Percentiles rank a stretch among this genome's conserved stretches.
Conservation (phyloP, 2,113 vertebrate genomes). For the Ginglymostoma cirratum region DNA sequence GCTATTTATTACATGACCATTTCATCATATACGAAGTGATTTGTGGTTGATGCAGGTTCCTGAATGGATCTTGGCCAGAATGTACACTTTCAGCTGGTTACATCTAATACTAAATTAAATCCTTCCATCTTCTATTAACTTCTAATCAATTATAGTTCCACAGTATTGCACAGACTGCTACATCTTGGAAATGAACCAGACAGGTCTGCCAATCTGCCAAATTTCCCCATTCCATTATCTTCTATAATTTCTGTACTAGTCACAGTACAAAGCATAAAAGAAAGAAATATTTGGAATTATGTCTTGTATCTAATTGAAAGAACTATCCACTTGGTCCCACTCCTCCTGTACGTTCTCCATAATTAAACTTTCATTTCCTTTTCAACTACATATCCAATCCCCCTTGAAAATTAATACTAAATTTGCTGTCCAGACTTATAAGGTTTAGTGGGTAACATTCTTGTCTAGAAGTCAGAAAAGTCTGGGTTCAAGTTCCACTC, state of each 20-base stretch:
- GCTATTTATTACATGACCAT: not conserved
- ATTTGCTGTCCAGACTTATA: not conserved
- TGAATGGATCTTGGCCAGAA: not conserved
- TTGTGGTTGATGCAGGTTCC: not conserved
- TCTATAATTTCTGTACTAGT: conserved; percentile 2
- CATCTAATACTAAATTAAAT: not conserved
- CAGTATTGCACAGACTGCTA: not conserved
- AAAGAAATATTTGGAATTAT: not conserved
- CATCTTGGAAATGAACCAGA: not conserved
- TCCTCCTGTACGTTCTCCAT: not conserved
- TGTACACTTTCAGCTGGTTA: not conserved
- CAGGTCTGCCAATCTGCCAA: not conserved
- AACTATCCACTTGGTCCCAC: not conserved
- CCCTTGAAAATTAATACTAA: not conserved
- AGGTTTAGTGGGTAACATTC: not conserved
- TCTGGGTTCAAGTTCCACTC: not conserved
- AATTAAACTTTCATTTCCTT: not conserved
- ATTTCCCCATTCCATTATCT: not conserved
- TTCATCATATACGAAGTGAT: not conserved
- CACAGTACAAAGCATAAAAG: not conserved
- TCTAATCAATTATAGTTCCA: conserved; percentile 23
- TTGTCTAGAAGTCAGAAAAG: not conserved
- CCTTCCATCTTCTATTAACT: conserved; percentile 17
- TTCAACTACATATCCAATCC: not conserved
- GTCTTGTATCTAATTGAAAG: not conserved